These are phyloP conservation scores for Chlorodrepanis virens DNA, from an alignment of 2,113 vertebrate species.

Conservation along the genomic window DNA sequence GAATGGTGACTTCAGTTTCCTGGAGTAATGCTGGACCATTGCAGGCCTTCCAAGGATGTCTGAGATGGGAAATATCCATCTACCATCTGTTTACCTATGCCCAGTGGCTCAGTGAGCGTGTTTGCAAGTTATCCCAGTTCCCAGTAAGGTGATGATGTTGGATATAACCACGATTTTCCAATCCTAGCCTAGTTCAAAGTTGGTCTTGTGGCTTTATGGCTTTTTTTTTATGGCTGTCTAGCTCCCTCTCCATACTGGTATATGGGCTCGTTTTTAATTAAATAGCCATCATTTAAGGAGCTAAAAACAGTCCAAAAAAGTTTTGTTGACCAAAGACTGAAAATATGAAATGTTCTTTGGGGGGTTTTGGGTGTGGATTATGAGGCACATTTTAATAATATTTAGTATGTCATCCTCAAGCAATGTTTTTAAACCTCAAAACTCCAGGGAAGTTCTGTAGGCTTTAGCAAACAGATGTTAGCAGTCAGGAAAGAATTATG, in stretches of 20 bases:
- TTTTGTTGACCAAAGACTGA: conserved; percentile 72
- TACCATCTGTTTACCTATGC: neutral
- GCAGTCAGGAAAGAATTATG: conserved; percentile 68
- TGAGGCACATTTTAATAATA: conserved; percentile 73
- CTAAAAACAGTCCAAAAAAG: conserved; percentile 55
- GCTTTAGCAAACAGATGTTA: conserved; percentile 79
- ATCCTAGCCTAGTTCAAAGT: conserved; percentile 43
- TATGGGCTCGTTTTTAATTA: conserved; percentile 69
- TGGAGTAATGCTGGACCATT: neutral
- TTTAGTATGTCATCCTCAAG: conserved; percentile 76
- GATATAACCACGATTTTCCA: conserved; percentile 18
- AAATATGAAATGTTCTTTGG: conserved; percentile 76
- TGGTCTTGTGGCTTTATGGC: conserved; percentile 51
- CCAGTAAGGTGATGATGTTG: neutral
- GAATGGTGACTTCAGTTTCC: neutral
- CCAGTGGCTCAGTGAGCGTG: neutral
- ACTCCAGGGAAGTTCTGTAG: conserved; percentile 72
- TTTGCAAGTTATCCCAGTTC: neutral
- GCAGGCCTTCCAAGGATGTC: neutral
- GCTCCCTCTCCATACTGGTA: conserved; percentile 46
- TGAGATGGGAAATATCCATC: neutral
- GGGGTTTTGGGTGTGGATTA: conserved; percentile 72
- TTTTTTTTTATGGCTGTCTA: conserved; percentile 42
- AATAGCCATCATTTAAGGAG: conserved; percentile 48
- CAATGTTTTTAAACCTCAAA: conserved; percentile 77